These are phyloP conservation scores for Drosophila rubida DNA, from an alignment of 2,888 invertebrate species.

Conservation along the genomic window DNA sequence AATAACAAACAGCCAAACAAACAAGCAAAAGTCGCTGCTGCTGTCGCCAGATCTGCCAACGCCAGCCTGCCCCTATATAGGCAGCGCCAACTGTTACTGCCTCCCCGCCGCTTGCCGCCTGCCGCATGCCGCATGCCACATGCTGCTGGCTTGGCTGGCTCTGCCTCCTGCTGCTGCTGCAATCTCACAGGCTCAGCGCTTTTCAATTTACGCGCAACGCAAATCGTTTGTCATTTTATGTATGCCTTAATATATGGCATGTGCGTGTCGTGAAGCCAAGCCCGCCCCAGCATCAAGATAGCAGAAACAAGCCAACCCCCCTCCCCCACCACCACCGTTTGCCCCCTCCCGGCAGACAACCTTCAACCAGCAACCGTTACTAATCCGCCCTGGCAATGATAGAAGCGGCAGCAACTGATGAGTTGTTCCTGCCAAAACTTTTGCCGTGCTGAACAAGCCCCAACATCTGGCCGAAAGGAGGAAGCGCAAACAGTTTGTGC, in stretches of 20 bases:
- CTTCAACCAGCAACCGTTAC: slow-evolving; percentile 71
- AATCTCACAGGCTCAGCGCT: slow-evolving; percentile 73
- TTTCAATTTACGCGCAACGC: slow-evolving; percentile 75
- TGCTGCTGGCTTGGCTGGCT: background rate
- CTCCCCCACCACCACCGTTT: background rate
- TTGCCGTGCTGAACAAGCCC: slow-evolving; percentile 20
- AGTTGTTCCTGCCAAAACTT: slow-evolving; percentile 58
- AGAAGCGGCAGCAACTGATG: slow-evolving; percentile 61
- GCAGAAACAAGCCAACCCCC: slow-evolving; percentile 7
- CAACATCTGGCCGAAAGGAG: background rate
- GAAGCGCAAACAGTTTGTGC: slow-evolving; percentile 24
- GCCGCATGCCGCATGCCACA: background rate
- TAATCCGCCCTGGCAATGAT: slow-evolving; percentile 75
- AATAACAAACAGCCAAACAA: slow-evolving; percentile 65
- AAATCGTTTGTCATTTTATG: slow-evolving; percentile 80
- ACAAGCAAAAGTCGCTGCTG: slow-evolving; percentile 66
- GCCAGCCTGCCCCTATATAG: slow-evolving; percentile 9
- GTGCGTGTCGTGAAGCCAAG: slow-evolving; percentile 62
- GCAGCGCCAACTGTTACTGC: slow-evolving; percentile 7
- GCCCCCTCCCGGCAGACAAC: too few species aligned
- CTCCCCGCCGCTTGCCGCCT: background rate
- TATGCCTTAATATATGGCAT: slow-evolving; percentile 74
- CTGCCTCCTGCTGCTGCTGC: slow-evolving; percentile 41
- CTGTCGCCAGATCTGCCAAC: slow-evolving; percentile 52
- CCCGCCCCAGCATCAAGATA: slow-evolving; percentile 38